Percentiles rank a stretch among this genome's conserved stretches.
phyloP scores from a whole-genome alignment of 2,113 vertebrate genomes.

The Syrmaticus mikado region DNA sequence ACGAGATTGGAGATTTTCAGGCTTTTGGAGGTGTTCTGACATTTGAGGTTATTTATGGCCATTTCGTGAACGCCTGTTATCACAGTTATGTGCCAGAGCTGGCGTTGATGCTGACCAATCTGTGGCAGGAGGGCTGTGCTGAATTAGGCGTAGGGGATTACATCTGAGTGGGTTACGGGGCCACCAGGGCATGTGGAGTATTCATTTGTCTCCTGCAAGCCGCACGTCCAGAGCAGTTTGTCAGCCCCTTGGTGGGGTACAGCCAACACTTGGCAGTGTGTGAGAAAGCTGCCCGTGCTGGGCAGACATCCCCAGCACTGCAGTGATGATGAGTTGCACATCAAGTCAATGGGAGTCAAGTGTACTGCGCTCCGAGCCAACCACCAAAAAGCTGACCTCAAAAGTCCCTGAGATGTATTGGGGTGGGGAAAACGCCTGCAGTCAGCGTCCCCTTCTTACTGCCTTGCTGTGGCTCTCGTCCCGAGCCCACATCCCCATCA shows the following conservation, averaged over 20 bases:
- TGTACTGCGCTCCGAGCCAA: not conserved
- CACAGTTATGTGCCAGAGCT: fast-evolving
- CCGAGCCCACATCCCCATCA: fast-evolving
- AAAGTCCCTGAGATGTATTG: not conserved
- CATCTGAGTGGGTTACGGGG: not conserved
- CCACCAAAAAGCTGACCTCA: not conserved
- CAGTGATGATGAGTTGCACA: not conserved
- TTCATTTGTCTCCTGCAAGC: not conserved
- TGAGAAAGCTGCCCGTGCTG: fast-evolving
- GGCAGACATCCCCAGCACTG: not conserved
- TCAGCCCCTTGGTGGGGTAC: not conserved
- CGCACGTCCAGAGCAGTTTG: not conserved
- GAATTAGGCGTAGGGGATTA: not conserved
- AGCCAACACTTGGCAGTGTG: not conserved
- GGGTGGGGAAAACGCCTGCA: not conserved
- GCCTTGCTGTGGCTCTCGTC: not conserved
- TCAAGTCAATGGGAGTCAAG: not conserved
- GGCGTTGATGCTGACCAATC: not conserved
- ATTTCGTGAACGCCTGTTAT: not conserved
- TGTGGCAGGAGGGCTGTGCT: not conserved
- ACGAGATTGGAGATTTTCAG: not conserved
- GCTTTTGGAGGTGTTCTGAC: not conserved
- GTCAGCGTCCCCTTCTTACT: fast-evolving
- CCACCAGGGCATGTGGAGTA: not conserved
- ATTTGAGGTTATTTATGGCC: not conserved